A percentile compares a stretch with the other conserved stretches of the same genome.
These are phyloP conservation scores for Tarsius wallacei DNA, from an alignment of 2,797 vertebrate species.

Conservation along the genomic window DNA sequence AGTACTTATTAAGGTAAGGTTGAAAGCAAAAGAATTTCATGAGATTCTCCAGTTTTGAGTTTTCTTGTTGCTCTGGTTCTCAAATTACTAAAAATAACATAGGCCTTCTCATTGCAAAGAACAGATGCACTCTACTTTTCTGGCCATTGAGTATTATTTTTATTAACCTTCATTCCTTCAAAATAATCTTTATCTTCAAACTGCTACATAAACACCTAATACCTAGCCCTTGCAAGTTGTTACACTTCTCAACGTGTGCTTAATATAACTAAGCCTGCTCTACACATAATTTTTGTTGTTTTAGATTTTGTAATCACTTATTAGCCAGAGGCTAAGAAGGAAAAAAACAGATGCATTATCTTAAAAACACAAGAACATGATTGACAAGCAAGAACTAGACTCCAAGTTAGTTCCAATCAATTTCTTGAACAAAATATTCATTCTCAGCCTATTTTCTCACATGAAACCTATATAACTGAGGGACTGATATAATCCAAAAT, in stretches of 20 bases:
- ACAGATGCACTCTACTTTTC: neutral
- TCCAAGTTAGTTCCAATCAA: slow-evolving; percentile 69
- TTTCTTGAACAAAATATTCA: slow-evolving; percentile 65
- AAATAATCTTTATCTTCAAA: neutral
- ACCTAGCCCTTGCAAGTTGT: neutral
- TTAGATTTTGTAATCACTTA: slow-evolving; percentile 59
- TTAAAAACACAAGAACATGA: slow-evolving; percentile 70
- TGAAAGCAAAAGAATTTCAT: neutral
- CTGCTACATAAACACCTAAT: neutral
- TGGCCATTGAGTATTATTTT: neutral
- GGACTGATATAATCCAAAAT: slow-evolving; percentile 16
- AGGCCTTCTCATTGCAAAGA: neutral
- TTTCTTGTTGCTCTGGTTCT: slow-evolving; percentile 13
- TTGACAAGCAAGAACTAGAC: slow-evolving; percentile 72
- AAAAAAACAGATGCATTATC: slow-evolving; percentile 70
- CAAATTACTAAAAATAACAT: slow-evolving; percentile 24
- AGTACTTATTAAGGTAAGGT: neutral
- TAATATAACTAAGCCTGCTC: neutral
- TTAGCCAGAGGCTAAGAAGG: slow-evolving; percentile 59
- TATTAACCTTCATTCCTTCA: slow-evolving; percentile 8
- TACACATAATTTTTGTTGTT: slow-evolving; percentile 45
- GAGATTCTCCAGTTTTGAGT: neutral
- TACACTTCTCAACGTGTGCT: slow-evolving; percentile 18
- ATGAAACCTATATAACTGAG: neutral
- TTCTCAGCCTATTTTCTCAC: slow-evolving; percentile 45